phyloP scores from a whole-genome alignment of 2,113 vertebrate species.

The Engraulis encrasicolus region DNA sequence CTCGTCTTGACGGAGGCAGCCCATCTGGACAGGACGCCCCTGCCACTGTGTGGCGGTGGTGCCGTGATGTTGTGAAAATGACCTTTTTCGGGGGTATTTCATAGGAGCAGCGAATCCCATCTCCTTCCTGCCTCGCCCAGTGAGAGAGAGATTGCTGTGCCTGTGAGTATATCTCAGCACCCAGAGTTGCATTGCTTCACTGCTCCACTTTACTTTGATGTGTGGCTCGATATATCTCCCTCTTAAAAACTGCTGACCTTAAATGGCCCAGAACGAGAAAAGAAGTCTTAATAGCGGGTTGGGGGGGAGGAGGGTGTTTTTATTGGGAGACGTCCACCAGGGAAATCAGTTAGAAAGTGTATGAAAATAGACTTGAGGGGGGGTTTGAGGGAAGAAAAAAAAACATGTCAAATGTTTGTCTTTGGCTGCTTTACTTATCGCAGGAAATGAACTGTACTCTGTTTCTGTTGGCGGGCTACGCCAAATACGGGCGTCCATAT shows the following conservation, averaged over 20 bases:
- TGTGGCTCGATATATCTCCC: neutral
- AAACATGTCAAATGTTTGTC: neutral
- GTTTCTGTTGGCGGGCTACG: conserved; percentile 78
- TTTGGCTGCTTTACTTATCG: conserved; percentile 25
- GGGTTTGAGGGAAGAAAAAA: no score
- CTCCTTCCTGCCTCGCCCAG: conserved; percentile 81
- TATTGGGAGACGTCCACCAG: neutral
- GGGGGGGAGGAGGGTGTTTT: neutral
- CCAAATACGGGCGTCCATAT: conserved; percentile 78
- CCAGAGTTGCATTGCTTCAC: neutral
- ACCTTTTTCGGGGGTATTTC: conserved; percentile 20
- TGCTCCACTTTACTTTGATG: neutral
- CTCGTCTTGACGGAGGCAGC: no score
- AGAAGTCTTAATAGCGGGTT: neutral
- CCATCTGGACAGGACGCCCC: no score
- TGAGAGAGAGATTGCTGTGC: conserved; percentile 78
- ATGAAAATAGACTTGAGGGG: neutral
- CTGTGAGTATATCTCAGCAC: conserved; percentile 64
- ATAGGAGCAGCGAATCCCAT: conserved; percentile 64
- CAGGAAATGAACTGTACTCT: conserved; percentile 82
- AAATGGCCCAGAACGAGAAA: neutral
- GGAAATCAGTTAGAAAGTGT: neutral
- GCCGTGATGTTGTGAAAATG: neutral
- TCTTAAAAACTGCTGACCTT: neutral
- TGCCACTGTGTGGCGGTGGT: no score